Evolutionary conservation across 2,113 vertebrate genomes (phyloP).

Genomic region (Regulus satrapa): DNA sequence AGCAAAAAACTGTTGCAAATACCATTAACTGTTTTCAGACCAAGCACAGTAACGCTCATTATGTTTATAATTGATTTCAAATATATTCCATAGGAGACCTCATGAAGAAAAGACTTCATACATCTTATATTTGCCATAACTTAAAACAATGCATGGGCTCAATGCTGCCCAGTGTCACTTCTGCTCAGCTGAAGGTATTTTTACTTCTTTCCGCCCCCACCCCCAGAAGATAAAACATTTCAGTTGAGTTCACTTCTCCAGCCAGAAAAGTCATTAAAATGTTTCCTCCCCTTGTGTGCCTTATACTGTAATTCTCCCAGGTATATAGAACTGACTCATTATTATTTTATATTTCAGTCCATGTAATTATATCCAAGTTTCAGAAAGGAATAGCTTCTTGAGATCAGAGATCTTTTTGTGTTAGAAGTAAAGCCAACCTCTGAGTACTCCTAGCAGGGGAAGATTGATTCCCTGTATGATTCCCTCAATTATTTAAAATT

Average conservation of each 20-base stretch:
- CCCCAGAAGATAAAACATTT: neutral
- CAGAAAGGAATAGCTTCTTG: slow-evolving; percentile 18
- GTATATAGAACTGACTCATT: slow-evolving; percentile 46
- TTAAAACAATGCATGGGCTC: neutral
- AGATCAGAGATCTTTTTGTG: slow-evolving; percentile 35
- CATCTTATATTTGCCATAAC: neutral
- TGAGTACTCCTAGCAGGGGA: slow-evolving; percentile 23
- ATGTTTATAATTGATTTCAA: neutral
- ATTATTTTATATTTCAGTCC: slow-evolving; percentile 52
- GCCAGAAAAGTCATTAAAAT: slow-evolving; percentile 51
- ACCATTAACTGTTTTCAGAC: neutral
- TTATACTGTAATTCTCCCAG: slow-evolving; percentile 33
- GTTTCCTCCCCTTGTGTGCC: neutral
- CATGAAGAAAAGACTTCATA: neutral
- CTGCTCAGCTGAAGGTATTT: neutral
- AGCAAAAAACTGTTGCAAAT: neutral
- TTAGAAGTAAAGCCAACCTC: slow-evolving; percentile 46
- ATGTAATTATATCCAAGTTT: slow-evolving; percentile 40
- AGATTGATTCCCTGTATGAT: slow-evolving; percentile 54
- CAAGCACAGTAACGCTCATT: neutral
- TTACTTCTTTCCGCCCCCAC: neutral
- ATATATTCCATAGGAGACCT: neutral
- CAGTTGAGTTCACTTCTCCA: neutral
- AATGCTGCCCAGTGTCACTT: neutral
- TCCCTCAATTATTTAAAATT: slow-evolving; percentile 56